These are phyloP conservation scores for Drosophila sp. DNA, from an alignment of 1,140 invertebrate species.

Conservation along the genomic window DNA sequence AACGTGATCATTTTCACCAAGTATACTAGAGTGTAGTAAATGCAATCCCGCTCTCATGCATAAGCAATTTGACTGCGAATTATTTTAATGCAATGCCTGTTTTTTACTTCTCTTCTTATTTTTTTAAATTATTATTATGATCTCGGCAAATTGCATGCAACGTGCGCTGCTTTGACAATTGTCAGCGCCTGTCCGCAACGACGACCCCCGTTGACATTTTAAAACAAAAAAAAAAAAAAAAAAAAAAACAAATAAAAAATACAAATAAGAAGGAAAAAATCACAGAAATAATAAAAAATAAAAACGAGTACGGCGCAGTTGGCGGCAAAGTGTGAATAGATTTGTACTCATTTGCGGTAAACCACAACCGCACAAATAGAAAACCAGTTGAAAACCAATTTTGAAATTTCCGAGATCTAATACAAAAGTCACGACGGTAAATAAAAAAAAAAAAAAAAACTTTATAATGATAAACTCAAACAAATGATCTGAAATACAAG, in stretches of 20 bases:
- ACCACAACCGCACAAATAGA: conserved; percentile 55
- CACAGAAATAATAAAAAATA: not conserved
- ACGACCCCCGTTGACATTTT: conserved; percentile 65
- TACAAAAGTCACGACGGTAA: conserved; percentile 64
- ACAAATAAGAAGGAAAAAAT: too few relatives aligned
- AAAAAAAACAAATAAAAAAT: conserved; percentile 2
- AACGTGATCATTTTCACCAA: conserved; percentile 72
- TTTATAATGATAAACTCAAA: conserved; percentile 70
- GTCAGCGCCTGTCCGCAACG: not conserved
- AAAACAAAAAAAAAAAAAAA: conserved; percentile 9
- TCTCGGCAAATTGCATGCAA: conserved; percentile 49
- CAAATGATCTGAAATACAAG: conserved; percentile 39
- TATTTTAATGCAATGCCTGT: conserved; percentile 57
- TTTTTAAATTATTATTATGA: conserved; percentile 70
- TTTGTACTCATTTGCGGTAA: conserved; percentile 67
- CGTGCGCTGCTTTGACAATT: conserved; percentile 71
- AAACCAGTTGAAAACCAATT: conserved; percentile 57
- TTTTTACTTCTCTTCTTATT: conserved; percentile 8
- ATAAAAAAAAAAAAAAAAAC: conserved; percentile 28
- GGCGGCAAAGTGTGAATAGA: conserved; percentile 73
- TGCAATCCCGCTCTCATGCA: conserved; percentile 49
- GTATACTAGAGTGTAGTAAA: too few relatives aligned
- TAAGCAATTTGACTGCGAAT: conserved; percentile 67
- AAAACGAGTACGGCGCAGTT: conserved; percentile 38
- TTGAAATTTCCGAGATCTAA: conserved; percentile 47